A percentile compares a stretch with the other conserved stretches of the same genome.
Evolutionary conservation across 2,113 vertebrate species (phyloP).

Genomic region (Ceyx margarethae): DNA sequence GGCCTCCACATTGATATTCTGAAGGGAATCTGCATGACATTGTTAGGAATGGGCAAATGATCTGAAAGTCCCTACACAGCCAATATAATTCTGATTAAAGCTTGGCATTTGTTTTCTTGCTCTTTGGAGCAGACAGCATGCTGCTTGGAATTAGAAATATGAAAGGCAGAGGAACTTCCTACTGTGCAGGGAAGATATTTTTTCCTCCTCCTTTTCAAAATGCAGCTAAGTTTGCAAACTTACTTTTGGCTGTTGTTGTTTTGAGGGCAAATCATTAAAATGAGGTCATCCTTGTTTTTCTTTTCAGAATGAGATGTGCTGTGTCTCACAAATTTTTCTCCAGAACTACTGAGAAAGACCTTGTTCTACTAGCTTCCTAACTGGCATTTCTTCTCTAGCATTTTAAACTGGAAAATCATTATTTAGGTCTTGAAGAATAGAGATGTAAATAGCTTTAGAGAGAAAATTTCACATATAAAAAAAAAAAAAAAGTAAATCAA

Average conservation of each 20-base stretch:
- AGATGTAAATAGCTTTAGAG: neutral
- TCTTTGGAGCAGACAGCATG: constrained; percentile 49
- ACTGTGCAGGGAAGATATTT: constrained; percentile 21
- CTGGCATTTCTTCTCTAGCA: neutral
- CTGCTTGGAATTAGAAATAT: constrained; percentile 71
- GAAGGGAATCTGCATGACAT: constrained; percentile 27
- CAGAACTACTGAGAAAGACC: neutral
- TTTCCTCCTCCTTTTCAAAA: constrained; percentile 26
- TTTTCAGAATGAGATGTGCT: neutral
- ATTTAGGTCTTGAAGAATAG: neutral
- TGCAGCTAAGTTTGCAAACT: neutral
- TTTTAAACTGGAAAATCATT: neutral
- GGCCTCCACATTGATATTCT: constrained; percentile 43
- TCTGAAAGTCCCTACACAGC: constrained; percentile 30
- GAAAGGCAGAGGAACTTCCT: constrained; percentile 52
- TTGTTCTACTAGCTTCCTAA: neutral
- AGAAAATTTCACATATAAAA: neutral
- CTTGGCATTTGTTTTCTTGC: constrained; percentile 64
- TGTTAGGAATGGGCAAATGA: constrained; percentile 44
- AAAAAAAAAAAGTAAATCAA: neutral
- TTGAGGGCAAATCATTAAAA: constrained; percentile 33
- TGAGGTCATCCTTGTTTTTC: constrained; percentile 34
- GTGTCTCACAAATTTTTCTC: neutral
- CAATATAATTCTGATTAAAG: constrained; percentile 63
- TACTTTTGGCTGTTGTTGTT: neutral